Evolutionary conservation across 1,140 invertebrate species (phyloP).

Genomic region (Wiebesia pumilae): DNA sequence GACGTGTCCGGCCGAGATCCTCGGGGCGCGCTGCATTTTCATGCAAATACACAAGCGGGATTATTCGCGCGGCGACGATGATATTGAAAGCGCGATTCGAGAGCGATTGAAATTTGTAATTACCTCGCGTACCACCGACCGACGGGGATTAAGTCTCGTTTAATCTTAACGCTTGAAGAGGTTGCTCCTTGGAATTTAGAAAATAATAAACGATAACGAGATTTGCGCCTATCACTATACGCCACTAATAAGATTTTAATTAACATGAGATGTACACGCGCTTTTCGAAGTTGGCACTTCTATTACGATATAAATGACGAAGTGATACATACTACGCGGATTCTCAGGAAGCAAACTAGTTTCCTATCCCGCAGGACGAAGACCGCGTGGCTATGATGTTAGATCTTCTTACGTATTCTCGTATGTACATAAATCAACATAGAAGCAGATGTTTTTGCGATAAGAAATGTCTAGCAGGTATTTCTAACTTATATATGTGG

Average conservation of each 20-base stretch:
- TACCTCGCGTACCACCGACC: neutral
- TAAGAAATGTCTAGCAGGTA: neutral
- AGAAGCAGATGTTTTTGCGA: neutral
- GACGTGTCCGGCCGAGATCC: no score
- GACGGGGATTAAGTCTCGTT: neutral
- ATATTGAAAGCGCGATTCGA: neutral
- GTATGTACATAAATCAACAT: conserved; percentile 4
- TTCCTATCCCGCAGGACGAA: neutral
- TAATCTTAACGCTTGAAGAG: neutral
- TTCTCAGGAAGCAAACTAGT: conserved; percentile 9
- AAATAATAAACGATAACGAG: neutral
- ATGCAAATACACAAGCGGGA: neutral
- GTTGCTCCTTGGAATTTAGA: neutral
- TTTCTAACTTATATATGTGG: neutral
- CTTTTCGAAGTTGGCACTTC: neutral
- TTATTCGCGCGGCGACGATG: neutral
- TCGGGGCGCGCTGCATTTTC: neutral
- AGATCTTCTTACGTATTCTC: neutral
- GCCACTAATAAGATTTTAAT: conserved; percentile 31
- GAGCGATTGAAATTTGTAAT: conserved; percentile 4
- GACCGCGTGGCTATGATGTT: no score
- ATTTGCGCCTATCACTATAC: neutral
- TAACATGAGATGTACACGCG: conserved; percentile 4
- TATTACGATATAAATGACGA: neutral
- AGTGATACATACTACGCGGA: neutral